Evolutionary conservation across 1,140 invertebrate genomes (phyloP).

Genomic region (Hesperophylax magnus): DNA sequence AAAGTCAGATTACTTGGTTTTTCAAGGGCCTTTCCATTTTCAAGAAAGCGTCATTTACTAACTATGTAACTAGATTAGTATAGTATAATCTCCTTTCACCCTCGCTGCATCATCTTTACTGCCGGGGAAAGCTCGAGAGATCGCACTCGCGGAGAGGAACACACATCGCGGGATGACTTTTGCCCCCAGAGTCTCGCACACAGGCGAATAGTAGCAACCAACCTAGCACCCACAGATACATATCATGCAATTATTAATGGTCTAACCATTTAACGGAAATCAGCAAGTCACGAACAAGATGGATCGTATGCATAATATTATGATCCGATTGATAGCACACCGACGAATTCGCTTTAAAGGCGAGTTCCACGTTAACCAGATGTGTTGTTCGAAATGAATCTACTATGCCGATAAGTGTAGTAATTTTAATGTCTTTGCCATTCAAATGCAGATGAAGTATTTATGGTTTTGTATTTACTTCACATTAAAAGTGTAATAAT

Average conservation of each 20-base stretch:
- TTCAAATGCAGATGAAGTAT: no score
- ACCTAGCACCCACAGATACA: neutral
- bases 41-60: no score
- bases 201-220: neutral
- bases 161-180: conserved; percentile 21
- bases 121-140: conserved; percentile 3
- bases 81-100: neutral
- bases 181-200: conserved; percentile 14
- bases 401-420: no score
- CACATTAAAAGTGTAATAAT: no score
- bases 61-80: no score
- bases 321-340: neutral
- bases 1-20: no score
- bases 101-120: neutral
- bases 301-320: neutral
- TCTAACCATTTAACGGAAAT: neutral
- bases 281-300: neutral
- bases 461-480: no score
- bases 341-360: neutral
- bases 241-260: neutral
- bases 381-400: no score
- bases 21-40: no score
- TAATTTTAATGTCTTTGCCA: no score
- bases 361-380: neutral
- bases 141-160: neutral